Conservation (phyloP, 2,888 invertebrate species). For the Xiphydria camelus region DNA sequence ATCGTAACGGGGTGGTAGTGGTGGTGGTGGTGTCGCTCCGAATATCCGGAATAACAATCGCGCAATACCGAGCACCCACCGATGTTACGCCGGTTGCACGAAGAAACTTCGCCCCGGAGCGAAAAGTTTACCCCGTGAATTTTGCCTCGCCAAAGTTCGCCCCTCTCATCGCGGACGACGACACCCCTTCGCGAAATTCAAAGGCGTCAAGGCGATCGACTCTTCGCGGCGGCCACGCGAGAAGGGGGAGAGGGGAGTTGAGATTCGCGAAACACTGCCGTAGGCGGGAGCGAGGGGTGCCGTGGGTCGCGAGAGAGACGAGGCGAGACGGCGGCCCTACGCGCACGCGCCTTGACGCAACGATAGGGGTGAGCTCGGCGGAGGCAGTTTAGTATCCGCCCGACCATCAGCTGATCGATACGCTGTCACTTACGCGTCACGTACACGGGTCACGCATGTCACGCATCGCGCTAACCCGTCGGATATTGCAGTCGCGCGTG, state of each 20-base stretch:
- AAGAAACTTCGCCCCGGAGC: too few relatives aligned
- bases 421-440: slow-evolving; percentile 20
- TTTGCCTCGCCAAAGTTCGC: too few relatives aligned
- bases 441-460: slow-evolving; percentile 7
- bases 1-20: too few relatives aligned
- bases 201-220: too few relatives aligned
- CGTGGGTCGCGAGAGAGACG: neutral
- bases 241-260: neutral
- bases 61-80: too few relatives aligned
- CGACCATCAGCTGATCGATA: slow-evolving; percentile 56
- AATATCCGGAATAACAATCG: too few relatives aligned
- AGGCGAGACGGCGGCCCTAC: slow-evolving; percentile 9
- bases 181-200: too few relatives aligned
- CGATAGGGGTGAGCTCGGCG: slow-evolving; percentile 50
- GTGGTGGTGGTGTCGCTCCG: too few relatives aligned
- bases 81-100: too few relatives aligned
- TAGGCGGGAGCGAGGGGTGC: neutral
- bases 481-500: slow-evolving; percentile 5
- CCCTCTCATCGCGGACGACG: too few relatives aligned
- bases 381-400: slow-evolving; percentile 52
- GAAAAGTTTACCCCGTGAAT: too few relatives aligned
- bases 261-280: too few relatives aligned
- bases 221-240: neutral
- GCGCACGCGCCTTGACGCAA: slow-evolving; percentile 43
- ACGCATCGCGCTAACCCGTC: neutral